phyloP scores from a whole-genome alignment of 2,113 vertebrate species.

The Rhegmatorhina hoffmannsi region DNA sequence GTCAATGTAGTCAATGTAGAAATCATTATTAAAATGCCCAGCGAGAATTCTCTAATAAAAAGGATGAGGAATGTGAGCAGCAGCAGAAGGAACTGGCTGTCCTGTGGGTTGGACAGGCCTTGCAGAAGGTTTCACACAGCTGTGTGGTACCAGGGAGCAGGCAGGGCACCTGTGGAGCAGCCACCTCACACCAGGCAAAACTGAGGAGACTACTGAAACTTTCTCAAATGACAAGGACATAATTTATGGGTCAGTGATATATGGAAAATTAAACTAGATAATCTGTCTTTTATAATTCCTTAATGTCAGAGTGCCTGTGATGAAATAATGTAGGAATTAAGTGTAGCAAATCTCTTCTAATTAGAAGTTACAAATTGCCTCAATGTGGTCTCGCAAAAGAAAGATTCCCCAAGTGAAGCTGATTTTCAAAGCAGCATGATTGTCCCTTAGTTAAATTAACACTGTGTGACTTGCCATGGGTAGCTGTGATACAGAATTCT shows the following conservation, averaged over 20 bases:
- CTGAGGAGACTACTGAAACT: background rate
- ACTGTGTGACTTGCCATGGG: background rate
- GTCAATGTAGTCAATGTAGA: background rate
- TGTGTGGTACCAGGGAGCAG: background rate
- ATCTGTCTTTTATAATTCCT: accelerated
- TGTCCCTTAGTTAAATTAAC: background rate
- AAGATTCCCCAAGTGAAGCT: background rate
- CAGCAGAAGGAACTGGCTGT: background rate
- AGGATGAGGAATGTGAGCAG: background rate
- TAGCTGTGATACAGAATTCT: background rate
- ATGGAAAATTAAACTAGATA: background rate
- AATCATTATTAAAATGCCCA: background rate
- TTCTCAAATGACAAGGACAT: background rate
- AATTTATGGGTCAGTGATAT: background rate
- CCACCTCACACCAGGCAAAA: background rate
- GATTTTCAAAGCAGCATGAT: background rate
- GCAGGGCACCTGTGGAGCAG: background rate
- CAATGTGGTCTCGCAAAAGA: background rate
- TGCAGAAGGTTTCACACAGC: background rate
- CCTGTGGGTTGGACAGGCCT: background rate
- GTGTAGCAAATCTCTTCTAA: background rate
- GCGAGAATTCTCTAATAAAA: background rate
- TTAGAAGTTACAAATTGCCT: background rate
- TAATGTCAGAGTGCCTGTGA: background rate
- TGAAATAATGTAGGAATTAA: background rate